Evolutionary conservation across 2,888 invertebrate genomes (phyloP).

Genomic region (Xylophagus ater): DNA sequence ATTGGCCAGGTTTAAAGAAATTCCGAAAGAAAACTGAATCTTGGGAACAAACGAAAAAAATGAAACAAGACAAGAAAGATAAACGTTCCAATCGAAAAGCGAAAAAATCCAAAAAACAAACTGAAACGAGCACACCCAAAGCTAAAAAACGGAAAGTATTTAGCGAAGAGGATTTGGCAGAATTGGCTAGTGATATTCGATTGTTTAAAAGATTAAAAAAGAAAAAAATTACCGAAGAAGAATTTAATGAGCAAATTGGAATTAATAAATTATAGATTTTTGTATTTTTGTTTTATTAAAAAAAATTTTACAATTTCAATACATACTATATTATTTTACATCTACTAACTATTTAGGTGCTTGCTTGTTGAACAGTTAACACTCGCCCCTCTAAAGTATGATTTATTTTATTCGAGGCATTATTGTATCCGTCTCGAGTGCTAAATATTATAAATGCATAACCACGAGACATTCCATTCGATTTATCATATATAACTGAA

Average conservation of each 20-base stretch:
- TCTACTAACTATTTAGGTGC: too few species aligned
- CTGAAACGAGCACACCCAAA: slow-evolving; percentile 31
- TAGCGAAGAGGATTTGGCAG: slow-evolving; percentile 61
- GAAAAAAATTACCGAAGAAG: slow-evolving; percentile 60
- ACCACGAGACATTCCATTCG: slow-evolving; percentile 63
- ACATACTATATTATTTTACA: too few species aligned
- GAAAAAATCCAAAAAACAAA: slow-evolving; percentile 34
- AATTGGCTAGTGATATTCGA: slow-evolving; percentile 67
- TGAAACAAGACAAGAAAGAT: slow-evolving; percentile 44
- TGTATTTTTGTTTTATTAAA: too few species aligned
- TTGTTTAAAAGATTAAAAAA: slow-evolving; percentile 78
- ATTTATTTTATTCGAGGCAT: slow-evolving; percentile 47
- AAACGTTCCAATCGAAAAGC: slow-evolving; percentile 39
- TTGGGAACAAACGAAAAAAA: slow-evolving; percentile 68
- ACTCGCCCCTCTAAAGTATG: slow-evolving; percentile 61
- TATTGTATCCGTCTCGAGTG: slow-evolving; percentile 49
- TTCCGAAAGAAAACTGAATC: slow-evolving; percentile 48
- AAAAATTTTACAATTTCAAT: too few species aligned
- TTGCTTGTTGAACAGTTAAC: slow-evolving; percentile 49
- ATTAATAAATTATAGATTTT: slow-evolving; percentile 22
- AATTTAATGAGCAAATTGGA: slow-evolving; percentile 54
- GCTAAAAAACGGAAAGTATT: slow-evolving; percentile 45
- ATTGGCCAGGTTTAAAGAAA: slow-evolving; percentile 56
- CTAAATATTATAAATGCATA: slow-evolving; percentile 64
- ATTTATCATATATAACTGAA: slow-evolving; percentile 58